A percentile compares a stretch with the other conserved stretches of the same genome.
These are phyloP conservation scores for Drosophila bunnanda DNA, from an alignment of 2,888 invertebrate species.

Conservation along the genomic window DNA sequence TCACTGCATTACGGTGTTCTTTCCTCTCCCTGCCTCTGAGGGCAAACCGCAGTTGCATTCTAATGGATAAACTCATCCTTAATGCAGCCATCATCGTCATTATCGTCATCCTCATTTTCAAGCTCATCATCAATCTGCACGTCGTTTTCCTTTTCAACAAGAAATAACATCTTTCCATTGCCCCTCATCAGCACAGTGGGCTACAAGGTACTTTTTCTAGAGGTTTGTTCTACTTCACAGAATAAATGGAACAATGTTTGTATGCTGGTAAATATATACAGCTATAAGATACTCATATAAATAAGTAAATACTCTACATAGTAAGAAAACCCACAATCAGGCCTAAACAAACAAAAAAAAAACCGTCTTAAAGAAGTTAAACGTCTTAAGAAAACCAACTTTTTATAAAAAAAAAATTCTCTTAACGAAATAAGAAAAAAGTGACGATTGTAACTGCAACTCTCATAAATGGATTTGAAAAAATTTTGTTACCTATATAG, in stretches of 20 bases:
- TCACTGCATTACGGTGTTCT: slow-evolving; percentile 36
- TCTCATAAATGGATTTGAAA: no score
- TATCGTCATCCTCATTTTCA: not conserved
- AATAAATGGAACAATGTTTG: not conserved
- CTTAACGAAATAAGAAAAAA: no score
- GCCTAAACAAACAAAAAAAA: not conserved
- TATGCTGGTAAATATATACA: not conserved
- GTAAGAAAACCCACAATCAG: not conserved
- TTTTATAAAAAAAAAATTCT: no score
- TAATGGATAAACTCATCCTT: slow-evolving; percentile 35
- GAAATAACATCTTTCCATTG: not conserved
- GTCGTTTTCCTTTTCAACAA: not conserved
- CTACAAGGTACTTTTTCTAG: not conserved
- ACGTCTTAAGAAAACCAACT: not conserved
- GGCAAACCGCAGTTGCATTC: slow-evolving; percentile 38
- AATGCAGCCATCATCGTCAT: slow-evolving; percentile 20
- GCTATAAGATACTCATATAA: not conserved
- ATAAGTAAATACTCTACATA: not conserved
- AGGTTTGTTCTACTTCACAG: not conserved
- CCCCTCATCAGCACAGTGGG: not conserved
- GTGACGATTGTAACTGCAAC: no score
- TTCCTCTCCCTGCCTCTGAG: not conserved
- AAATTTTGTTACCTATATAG: no score
- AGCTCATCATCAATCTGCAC: slow-evolving; percentile 33
- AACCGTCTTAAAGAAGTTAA: not conserved